Conservation (phyloP, 2,113 vertebrate species). For the Amphiprion percula region DNA sequence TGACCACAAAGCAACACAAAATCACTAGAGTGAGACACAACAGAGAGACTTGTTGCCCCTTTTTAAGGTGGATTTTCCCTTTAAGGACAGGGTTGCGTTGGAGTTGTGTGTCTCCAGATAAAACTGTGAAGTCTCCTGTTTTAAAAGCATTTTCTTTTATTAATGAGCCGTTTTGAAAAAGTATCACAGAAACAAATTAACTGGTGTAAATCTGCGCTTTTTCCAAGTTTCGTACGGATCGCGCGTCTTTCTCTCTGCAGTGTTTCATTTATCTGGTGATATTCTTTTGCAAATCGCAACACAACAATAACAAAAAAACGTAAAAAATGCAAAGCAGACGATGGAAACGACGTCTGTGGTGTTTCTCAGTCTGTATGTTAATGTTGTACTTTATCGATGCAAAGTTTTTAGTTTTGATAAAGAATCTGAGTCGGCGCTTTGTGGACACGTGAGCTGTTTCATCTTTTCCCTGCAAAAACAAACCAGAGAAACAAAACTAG, state of each 20-base stretch:
- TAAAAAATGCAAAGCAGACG: background rate
- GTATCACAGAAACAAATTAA: constrained; percentile 27
- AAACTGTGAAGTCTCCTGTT: constrained; percentile 43
- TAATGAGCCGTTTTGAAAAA: constrained; percentile 10
- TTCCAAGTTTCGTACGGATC: constrained; percentile 7
- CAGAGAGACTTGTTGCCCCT: no score
- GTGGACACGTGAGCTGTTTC: constrained; percentile 15
- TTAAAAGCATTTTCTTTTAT: background rate
- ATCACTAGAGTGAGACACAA: no score
- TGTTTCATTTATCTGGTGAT: constrained; percentile 12
- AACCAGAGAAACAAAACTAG: background rate
- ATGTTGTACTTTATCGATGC: constrained; percentile 28
- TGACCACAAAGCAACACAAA: background rate
- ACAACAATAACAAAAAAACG: background rate
- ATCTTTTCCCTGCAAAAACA: background rate
- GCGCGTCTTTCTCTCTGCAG: constrained; percentile 23
- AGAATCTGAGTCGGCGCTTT: background rate
- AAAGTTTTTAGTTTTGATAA: constrained; percentile 40
- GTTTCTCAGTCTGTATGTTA: constrained; percentile 12
- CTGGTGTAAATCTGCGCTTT: constrained; percentile 28
- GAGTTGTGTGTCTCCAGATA: constrained; percentile 1
- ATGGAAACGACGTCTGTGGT: background rate
- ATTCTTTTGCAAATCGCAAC: background rate
- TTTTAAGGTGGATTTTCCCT: constrained; percentile 37
- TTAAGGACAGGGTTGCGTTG: background rate